These are phyloP conservation scores for Enteromius argenteus DNA, from an alignment of 2,797 vertebrate genomes.

Conservation along the genomic window DNA sequence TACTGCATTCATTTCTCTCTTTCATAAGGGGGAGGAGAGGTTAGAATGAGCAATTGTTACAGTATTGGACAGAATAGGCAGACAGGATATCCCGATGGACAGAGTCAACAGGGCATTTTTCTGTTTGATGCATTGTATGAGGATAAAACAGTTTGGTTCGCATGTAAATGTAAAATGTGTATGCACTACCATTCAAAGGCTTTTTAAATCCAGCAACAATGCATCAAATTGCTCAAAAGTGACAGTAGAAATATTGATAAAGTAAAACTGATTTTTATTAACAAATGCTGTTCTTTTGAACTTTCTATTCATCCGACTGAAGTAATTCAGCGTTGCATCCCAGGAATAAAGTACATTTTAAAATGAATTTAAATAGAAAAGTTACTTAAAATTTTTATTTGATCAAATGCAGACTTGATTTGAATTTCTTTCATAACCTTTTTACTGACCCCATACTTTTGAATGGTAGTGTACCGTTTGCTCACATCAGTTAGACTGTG, in stretches of 20 bases:
- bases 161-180: not conserved
- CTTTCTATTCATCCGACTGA: not conserved
- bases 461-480: not conserved
- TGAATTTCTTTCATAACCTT: not conserved
- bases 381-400: not conserved
- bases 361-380: not conserved
- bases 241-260: not conserved
- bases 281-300: not conserved
- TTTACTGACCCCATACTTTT: not conserved
- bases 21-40: not conserved
- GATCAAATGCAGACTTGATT: not conserved
- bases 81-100: slow-evolving; percentile 17
- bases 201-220: not conserved
- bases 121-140: not conserved
- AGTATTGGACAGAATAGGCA: not conserved
- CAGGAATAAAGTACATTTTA: not conserved
- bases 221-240: not conserved
- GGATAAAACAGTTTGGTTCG: not conserved
- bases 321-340: not conserved
- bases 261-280: not conserved
- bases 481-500: not conserved
- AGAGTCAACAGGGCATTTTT: not conserved
- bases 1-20: slow-evolving; percentile 22
- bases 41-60: slow-evolving; percentile 10
- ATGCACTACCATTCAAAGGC: not conserved